Evolutionary conservation across 2,797 vertebrate genomes (phyloP).

Genomic region (Melopsittacus undulatus): DNA sequence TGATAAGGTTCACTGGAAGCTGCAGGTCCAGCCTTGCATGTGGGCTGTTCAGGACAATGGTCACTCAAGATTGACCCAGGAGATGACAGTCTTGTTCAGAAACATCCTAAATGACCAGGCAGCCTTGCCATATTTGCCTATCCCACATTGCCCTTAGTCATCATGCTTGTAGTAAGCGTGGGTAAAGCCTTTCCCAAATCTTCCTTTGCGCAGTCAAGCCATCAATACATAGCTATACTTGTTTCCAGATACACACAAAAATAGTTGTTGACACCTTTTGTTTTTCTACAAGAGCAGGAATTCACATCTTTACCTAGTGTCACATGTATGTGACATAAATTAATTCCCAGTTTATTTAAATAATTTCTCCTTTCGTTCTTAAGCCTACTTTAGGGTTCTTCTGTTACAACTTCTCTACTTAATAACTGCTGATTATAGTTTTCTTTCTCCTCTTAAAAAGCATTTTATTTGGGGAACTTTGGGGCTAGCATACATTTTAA

Average conservation of each 20-base stretch:
- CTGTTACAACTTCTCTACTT: neutral
- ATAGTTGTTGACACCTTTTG: neutral
- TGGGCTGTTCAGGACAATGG: no score
- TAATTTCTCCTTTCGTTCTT: neutral
- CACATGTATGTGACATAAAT: neutral
- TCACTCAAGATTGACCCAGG: no score
- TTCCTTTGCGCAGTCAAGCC: no score
- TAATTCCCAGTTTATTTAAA: neutral
- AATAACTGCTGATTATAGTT: neutral
- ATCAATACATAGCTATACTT: neutral
- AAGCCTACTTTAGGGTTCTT: neutral
- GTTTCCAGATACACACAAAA: neutral
- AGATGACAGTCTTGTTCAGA: no score
- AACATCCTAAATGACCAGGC: no score
- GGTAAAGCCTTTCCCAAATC: no score
- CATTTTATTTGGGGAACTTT: neutral
- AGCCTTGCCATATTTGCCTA: no score
- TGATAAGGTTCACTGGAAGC: no score
- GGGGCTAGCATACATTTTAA: neutral
- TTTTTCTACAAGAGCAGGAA: neutral
- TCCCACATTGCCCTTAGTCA: no score
- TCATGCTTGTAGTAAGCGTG: no score
- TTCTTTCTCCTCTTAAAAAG: neutral
- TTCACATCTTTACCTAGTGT: neutral
- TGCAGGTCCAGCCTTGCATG: no score